Evolutionary conservation across 2,888 invertebrate species (phyloP).

Genomic region (Cataglyphis rosenhaueri): DNA sequence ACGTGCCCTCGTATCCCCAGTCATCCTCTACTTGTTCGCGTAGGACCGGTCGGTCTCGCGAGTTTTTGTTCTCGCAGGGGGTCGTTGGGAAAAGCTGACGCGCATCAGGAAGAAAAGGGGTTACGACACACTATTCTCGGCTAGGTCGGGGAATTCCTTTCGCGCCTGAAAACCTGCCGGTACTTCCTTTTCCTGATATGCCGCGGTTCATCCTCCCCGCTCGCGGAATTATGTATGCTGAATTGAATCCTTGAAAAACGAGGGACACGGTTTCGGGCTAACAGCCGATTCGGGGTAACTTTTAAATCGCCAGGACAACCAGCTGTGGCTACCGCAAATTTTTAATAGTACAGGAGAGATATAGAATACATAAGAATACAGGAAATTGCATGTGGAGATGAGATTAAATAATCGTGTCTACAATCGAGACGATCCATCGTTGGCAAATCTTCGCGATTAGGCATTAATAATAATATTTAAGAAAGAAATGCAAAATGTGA

Average conservation of each 20-base stretch:
- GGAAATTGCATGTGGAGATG: slow-evolving; percentile 8
- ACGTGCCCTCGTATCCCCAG: slow-evolving; percentile 44
- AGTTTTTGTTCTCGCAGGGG: slow-evolving; percentile 73
- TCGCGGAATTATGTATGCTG: slow-evolving; percentile 47
- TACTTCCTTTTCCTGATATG: slow-evolving; percentile 64
- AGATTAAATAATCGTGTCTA: not conserved
- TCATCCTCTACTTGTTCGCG: slow-evolving; percentile 54
- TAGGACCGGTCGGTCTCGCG: slow-evolving; percentile 69
- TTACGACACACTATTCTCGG: slow-evolving; percentile 48
- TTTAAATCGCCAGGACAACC: slow-evolving; percentile 44
- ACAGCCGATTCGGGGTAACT: slow-evolving; percentile 29
- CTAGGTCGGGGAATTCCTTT: slow-evolving; percentile 54
- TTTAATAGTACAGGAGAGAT: not conserved
- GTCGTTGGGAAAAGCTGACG: slow-evolving; percentile 73
- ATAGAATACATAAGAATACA: too few species aligned
- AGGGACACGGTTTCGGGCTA: slow-evolving; percentile 5
- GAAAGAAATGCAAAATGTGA: not conserved
- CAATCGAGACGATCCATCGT: not conserved
- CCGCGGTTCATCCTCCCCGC: slow-evolving; percentile 42
- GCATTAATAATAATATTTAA: not conserved
- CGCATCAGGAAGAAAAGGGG: slow-evolving; percentile 73
- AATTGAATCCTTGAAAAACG: slow-evolving; percentile 47
- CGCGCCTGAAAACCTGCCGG: slow-evolving; percentile 66
- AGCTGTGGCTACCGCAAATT: slow-evolving; percentile 22
- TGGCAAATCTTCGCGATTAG: not conserved